These are phyloP conservation scores for Anastatus disparis DNA, from an alignment of 1,140 invertebrate species.

Conservation along the genomic window DNA sequence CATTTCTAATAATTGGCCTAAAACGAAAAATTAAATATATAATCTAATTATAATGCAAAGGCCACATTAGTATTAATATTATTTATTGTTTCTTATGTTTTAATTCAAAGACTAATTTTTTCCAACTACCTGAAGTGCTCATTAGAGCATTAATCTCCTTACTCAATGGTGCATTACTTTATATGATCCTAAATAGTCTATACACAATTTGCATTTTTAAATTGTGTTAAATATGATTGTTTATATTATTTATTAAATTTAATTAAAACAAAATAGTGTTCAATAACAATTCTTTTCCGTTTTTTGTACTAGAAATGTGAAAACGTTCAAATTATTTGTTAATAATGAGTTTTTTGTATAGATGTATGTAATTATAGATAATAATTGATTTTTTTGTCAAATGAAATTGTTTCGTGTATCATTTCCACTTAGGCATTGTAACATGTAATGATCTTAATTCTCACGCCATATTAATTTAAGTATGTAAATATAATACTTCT, in stretches of 20 bases:
- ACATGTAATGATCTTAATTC: constrained; percentile 44
- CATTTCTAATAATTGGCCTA: not conserved
- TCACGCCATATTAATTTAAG: constrained; percentile 62
- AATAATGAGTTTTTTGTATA: not conserved
- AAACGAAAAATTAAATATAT: not conserved
- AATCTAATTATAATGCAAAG: no score
- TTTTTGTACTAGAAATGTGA: constrained; percentile 21
- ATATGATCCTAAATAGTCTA: not conserved
- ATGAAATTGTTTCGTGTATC: constrained; percentile 39
- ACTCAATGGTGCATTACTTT: constrained; percentile 24
- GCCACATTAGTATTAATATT: not conserved
- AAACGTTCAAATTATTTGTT: constrained; percentile 30
- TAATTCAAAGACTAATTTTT: constrained; percentile 7
- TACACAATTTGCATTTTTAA: not conserved
- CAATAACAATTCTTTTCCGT: constrained; percentile 5
- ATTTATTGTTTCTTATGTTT: not conserved
- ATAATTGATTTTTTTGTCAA: not conserved
- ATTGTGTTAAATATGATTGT: not conserved
- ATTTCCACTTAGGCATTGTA: constrained; percentile 51
- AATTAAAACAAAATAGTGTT: constrained; percentile 8
- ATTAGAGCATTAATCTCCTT: not conserved
- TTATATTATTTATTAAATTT: constrained; percentile 31
- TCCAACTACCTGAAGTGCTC: constrained; percentile 3
- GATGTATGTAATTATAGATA: constrained; percentile 17
- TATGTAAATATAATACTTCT: constrained; percentile 52